Percentiles rank a stretch among this genome's conserved stretches.
Conservation (phyloP, 2,113 vertebrate species). For the Apaloderma vittatum region DNA sequence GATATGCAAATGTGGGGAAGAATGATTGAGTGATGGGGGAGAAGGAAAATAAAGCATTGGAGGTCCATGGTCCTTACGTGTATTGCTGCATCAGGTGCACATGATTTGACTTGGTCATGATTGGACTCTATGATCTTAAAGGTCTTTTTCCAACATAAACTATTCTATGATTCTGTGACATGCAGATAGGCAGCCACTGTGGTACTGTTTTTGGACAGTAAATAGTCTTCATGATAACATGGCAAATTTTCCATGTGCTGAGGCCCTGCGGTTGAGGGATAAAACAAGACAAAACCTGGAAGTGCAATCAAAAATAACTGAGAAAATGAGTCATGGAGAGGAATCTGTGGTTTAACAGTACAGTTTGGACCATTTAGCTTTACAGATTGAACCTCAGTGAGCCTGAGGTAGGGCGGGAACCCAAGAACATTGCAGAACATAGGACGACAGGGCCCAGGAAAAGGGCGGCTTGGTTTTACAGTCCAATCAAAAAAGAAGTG, state of each 20-base stretch:
- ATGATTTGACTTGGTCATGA: too few relatives aligned
- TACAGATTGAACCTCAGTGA: neutral
- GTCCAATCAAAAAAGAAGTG: neutral
- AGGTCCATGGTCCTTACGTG: neutral
- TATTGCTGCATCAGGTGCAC: neutral
- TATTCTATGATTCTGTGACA: too few relatives aligned
- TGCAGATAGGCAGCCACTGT: accelerated
- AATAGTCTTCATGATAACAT: neutral
- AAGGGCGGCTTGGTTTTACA: neutral
- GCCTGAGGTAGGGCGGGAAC: neutral
- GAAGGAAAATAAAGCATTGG: neutral
- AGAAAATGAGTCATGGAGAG: neutral
- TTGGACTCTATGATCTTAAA: too few relatives aligned
- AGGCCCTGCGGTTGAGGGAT: neutral
- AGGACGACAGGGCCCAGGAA: neutral
- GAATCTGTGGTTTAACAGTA: neutral
- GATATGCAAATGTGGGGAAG: neutral
- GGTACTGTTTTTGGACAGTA: neutral
- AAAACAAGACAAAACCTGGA: neutral
- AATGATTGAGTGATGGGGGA: neutral
- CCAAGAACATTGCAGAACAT: neutral
- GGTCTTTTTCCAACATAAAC: too few relatives aligned
- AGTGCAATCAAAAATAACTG: neutral
- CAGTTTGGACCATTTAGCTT: neutral
- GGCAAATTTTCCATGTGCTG: accelerated